Conservation (phyloP, 2,888 invertebrate species). For the Megalurothrips usitatus region DNA sequence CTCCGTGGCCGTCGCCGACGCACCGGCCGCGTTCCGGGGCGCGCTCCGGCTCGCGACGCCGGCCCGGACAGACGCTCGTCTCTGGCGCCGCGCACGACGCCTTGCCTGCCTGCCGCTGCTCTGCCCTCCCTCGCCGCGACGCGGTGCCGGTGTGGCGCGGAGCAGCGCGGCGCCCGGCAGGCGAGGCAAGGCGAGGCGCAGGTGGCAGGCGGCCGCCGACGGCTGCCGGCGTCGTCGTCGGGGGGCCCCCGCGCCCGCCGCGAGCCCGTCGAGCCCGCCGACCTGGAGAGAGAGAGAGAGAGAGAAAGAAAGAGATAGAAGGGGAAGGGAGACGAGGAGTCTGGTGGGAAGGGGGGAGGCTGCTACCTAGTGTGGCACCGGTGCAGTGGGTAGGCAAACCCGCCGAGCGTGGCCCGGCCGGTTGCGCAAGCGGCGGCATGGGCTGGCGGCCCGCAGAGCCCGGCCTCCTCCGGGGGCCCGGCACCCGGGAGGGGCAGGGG, state of each 20-base stretch:
- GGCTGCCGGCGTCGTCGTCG: not conserved
- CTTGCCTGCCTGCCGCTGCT: not conserved
- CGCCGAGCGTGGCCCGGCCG: not conserved
- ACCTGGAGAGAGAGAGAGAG: not conserved
- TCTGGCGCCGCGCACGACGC: not conserved
- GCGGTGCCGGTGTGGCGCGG: not conserved
- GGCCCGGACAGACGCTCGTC: no score
- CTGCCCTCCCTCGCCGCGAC: not conserved
- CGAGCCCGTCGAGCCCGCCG: not conserved
- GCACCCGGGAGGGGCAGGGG: no score
- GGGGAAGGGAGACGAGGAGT: no score
- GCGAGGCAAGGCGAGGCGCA: no score
- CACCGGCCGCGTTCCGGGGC: no score
- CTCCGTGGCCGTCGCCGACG: no score
- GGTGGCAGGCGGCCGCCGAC: not conserved
- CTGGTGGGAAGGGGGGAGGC: not conserved
- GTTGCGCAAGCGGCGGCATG: not conserved
- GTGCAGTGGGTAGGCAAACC: not conserved
- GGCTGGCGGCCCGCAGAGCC: no score
- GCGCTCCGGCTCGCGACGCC: no score
- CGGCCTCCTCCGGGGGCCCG: no score
- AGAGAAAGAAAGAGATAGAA: no score
- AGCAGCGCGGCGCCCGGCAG: no score
- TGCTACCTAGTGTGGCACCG: not conserved
- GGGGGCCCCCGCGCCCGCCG: not conserved